Base-by-base conservation (phyloP, 2,113 vertebrate genomes). In the Forbesichthys agassizii region DNA sequence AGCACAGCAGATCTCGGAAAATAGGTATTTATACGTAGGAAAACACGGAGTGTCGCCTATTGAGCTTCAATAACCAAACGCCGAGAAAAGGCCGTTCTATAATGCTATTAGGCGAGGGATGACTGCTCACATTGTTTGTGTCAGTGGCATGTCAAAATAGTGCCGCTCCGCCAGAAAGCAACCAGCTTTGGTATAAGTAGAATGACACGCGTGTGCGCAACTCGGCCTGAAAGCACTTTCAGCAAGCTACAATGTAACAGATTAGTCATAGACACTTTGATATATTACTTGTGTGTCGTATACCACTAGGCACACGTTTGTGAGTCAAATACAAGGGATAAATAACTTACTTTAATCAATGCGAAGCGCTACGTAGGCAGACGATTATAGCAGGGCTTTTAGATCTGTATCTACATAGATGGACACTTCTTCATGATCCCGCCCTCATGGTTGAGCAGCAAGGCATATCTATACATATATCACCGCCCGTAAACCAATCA, bases 391-490 rank as follows among this genome's bases (percentile, higher is more conserved):
- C 88, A 42, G 5, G 76, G 75, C 84, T 84, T 83, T 81, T 68
- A 75, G 79, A 72, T 86, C 77, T 81, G 66, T 83, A 87, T 82
- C 82, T 82, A 86, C 81, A 86, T 76, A 84, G 88, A 87, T 79
- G 77, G 84, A 89, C 88, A 84, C 86, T 86, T 82, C 88, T 75
- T 49, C 51, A 53, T 77, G 47, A 76, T 77, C 89, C 92, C 91
- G 87, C 92, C 91, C 86, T 72, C 62, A 61, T 16, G 11, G 64
- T 81, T 74, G 74, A 83, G 72, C 76, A 79, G 58, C 69, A 58
- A 70, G 77, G 82, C 89, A 91, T 89, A 89, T 88, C 84, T 88
- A 87, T 90, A 88, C 83, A 89, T 87, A 81, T 78, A 84, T 82
- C 77, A 81, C 73, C 74, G 13, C 1, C 1, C 4, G 0, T 3